A percentile compares a stretch with the other conserved stretches of the same genome.
Evolutionary conservation across 2,888 invertebrate species (phyloP).

Genomic region (Campoplex nolae): DNA sequence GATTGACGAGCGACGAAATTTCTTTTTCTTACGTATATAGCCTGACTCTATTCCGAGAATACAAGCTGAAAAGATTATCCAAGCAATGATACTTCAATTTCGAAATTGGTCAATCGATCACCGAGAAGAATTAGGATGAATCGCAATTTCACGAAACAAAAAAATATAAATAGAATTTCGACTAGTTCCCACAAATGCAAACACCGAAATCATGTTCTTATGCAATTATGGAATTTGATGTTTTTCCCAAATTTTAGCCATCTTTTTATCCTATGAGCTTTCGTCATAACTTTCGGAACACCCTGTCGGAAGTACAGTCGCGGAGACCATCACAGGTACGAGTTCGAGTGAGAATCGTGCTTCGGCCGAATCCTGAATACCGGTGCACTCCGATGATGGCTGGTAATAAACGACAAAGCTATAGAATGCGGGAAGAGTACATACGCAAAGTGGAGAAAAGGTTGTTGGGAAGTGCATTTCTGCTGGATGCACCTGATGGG

Average conservation of each 20-base stretch:
- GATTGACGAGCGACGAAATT: too few species aligned
- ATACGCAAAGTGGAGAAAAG: constrained; percentile 9
- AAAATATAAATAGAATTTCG: neutral
- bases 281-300: neutral
- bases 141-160: neutral
- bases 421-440: neutral
- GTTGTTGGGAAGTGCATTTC: constrained; percentile 21
- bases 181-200: neutral
- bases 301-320: constrained; percentile 31
- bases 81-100: neutral
- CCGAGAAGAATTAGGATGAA: neutral
- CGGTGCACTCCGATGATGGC: neutral
- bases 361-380: constrained; percentile 32
- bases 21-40: too few species aligned
- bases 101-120: neutral
- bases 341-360: constrained; percentile 53
- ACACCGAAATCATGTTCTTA: neutral
- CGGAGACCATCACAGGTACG: constrained; percentile 39
- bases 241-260: neutral
- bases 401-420: constrained; percentile 42
- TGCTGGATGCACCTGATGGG: constrained; percentile 19
- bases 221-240: neutral
- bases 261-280: neutral
- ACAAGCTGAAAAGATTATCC: neutral
- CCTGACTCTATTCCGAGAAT: neutral